Evolutionary conservation across 2,888 invertebrate species (phyloP).

Genomic region (Apamea anceps): DNA sequence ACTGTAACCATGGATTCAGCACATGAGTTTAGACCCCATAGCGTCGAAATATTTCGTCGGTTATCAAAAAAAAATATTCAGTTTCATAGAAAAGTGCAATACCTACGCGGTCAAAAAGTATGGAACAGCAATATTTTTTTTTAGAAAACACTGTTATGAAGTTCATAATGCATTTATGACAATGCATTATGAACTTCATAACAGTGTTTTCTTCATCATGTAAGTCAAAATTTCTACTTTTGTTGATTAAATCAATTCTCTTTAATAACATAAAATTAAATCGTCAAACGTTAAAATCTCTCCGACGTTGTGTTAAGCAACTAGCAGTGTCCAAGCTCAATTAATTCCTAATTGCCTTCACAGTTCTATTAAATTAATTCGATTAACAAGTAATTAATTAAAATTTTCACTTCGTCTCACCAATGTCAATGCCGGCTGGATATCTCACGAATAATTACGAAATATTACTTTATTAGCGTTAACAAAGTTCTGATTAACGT

Average conservation of each 20-base stretch:
- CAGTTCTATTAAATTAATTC: slow-evolving; percentile 53
- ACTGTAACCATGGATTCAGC: too few relatives aligned
- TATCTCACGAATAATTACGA: slow-evolving; percentile 59
- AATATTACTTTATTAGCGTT: slow-evolving; percentile 50
- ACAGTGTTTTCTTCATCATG: too few relatives aligned
- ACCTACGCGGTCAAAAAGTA: too few relatives aligned
- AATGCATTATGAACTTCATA: too few relatives aligned
- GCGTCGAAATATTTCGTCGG: too few relatives aligned
- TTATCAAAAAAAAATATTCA: too few relatives aligned
- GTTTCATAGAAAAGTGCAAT: too few relatives aligned
- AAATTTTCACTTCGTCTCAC: slow-evolving; percentile 60
- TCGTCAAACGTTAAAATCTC: too few relatives aligned
- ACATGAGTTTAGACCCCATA: too few relatives aligned
- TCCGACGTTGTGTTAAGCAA: background rate
- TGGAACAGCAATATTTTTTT: too few relatives aligned
- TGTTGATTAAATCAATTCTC: background rate
- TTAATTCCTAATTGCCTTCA: slow-evolving; percentile 53
- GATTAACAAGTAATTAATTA: slow-evolving; percentile 55
- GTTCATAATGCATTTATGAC: background rate
- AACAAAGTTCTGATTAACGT: slow-evolving; percentile 61
- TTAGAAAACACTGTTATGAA: background rate
- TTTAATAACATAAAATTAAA: background rate
- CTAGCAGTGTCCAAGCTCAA: slow-evolving; percentile 6
- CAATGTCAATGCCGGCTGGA: slow-evolving; percentile 64
- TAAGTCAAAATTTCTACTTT: background rate